Base-by-base conservation (phyloP, 2,113 vertebrate species). In the Anser brachyrhynchus region DNA sequence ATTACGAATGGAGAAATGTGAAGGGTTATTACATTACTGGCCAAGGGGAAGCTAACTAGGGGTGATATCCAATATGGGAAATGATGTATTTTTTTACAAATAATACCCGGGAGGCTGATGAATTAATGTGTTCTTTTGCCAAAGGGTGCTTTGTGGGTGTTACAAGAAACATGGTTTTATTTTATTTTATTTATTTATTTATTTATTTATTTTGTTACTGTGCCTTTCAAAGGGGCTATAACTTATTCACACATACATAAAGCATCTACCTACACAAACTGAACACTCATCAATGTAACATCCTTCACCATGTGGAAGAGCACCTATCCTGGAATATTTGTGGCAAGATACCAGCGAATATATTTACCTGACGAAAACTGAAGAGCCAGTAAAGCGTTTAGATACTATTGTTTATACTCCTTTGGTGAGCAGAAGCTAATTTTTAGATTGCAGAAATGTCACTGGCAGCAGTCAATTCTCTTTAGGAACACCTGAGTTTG, bases 41-140 rank as follows among this genome's bases (percentile, higher is more conserved):
- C 46, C 59, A 72, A 69, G 37, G 69, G 69, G 39, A 72, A 93
- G 59, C 37, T 88, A 28, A 59, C 69, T 71, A 72, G 29, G 41
- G 69, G 59, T 94, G 64, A 86, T 90, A 92, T 25, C 55, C 55
- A 84, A 84, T 51, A 81, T 84, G 23, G 75, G 72, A 88, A 95
- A 86, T 90, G 5, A 72, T 75, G 65, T 92, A 78, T 95, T 94
- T 94, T 94, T 96, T 96, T 82, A 92, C 57, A 96, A 83, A 86
- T 88, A 95, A 61, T 80, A 61, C 73, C 65, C 75, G 51, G 39
- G 35, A 93, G 33, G 8, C 52, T 78, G 57, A 87, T 81, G 69
- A 95, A 86, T 86, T 93, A 96, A 90, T 84, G 69, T 72, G 39
- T 11, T 92, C 49, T 96, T 84, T 89, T 91, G 94, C 94, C 77